Base-by-base conservation (phyloP, 2,113 vertebrate genomes). In the Raja brachyura region DNA sequence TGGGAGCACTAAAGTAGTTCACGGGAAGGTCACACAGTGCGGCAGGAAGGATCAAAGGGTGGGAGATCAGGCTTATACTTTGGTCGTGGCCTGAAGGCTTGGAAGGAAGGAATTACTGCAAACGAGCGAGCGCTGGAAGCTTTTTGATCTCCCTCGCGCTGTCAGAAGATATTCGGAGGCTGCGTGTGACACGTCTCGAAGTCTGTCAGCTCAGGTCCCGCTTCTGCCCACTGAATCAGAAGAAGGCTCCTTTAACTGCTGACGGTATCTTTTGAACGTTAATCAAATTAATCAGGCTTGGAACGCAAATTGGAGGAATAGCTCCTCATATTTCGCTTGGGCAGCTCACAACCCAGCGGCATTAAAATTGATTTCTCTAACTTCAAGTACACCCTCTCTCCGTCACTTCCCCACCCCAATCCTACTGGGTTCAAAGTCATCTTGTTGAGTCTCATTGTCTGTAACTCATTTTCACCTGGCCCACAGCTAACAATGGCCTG, bases 31-130 rank as follows among this genome's bases (percentile, higher is more conserved):
- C 90, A 92, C 73, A 92, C 33, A 73, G 39, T 73, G 48, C n/a
- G 28, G 33, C 90, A 73, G 68, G 33, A 92, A 88, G 61, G 90
- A 92, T 92, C 66, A 92, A 92, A 92, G 90, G 90, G 20, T 92
- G 90, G 22, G 90, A 73, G 63, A 28, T 92, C 25, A 73, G 66
- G 90, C 68, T 70, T 22, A 73, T 73, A 33, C 70, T 70, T 39
- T 4, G 28, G 66, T 39, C 48, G 68, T 73, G 20, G 66, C 68
- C 90, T 74, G 90, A 54, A 88, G 90, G 66, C 48, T 54, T 74
- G 68, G 39, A 73, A 39, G 88, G 90, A 70, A 92, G 90, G 68
- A 73, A 73, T 92, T 63, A 54, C 8, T 54, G 63, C 39, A 73
- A 73, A 73, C 48, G 88, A 73, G 88, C 48, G 88, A 73, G 88